These are phyloP conservation scores for Chalcosyrphus nemorum DNA, from an alignment of 2,888 invertebrate species.

Conservation along the genomic window DNA sequence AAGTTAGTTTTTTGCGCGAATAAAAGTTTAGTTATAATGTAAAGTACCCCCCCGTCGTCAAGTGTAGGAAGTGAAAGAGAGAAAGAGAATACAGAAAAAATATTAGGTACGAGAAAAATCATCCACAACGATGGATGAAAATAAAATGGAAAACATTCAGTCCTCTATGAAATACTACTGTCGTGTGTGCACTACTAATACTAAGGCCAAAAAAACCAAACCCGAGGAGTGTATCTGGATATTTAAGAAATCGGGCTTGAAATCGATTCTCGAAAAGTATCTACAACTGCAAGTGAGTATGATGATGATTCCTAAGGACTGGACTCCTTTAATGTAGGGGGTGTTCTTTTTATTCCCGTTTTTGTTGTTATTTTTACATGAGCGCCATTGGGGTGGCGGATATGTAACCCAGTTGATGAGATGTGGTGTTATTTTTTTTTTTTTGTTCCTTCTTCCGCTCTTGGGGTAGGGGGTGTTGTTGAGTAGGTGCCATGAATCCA, in stretches of 20 bases:
- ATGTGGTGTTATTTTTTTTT: neutral
- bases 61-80: slow-evolving; percentile 10
- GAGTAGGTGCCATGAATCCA: slow-evolving; percentile 56
- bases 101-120: slow-evolving; percentile 1
- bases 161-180: slow-evolving; percentile 58
- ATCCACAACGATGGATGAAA: slow-evolving; percentile 57
- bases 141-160: slow-evolving; percentile 42
- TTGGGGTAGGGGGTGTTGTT: slow-evolving; percentile 42
- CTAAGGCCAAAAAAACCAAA: slow-evolving; percentile 27
- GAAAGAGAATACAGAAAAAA: too few relatives aligned
- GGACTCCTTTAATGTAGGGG: neutral
- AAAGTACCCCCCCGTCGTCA: neutral
- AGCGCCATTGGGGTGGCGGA: slow-evolving; percentile 8
- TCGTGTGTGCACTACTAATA: slow-evolving; percentile 63
- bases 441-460: neutral
- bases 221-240: slow-evolving; percentile 53
- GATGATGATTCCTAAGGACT: too few relatives aligned
- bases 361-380: neutral
- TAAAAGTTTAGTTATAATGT: slow-evolving; percentile 5
- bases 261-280: slow-evolving; percentile 65
- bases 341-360: too few relatives aligned
- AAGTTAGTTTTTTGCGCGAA: neutral
- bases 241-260: slow-evolving; percentile 41
- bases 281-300: slow-evolving; percentile 65
- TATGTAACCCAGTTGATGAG: slow-evolving; percentile 48